A percentile compares a stretch with the other conserved stretches of the same genome.
phyloP scores from a whole-genome alignment of 2,888 invertebrate species.

The Xylota sylvarum region DNA sequence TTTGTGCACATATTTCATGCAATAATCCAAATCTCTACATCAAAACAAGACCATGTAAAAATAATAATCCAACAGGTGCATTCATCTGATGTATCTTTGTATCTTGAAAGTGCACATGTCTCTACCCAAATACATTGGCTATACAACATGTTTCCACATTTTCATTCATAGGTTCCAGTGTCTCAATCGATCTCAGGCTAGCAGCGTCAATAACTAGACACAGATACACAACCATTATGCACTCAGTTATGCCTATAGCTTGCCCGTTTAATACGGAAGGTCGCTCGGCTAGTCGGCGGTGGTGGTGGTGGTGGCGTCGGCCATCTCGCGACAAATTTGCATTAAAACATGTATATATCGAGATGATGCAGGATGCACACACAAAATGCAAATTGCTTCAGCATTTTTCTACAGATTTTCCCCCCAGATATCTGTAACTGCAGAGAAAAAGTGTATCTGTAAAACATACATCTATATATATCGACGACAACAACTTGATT shows the following conservation, averaged over 20 bases:
- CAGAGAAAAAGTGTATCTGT: conserved; percentile 8
- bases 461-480: conserved; percentile 26
- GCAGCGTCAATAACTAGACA: conserved; percentile 10
- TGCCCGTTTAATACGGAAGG: conserved; percentile 40
- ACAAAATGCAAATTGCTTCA: conserved; percentile 73
- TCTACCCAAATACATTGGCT: conserved; percentile 13
- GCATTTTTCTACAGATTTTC: conserved; percentile 69
- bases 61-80: conserved; percentile 55
- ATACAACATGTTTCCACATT: conserved; percentile 22
- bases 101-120: conserved; percentile 47
- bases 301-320: conserved; percentile 48
- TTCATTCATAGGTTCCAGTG: conserved; percentile 64
- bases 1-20: neutral
- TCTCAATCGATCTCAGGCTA: conserved; percentile 60
- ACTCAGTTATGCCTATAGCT: conserved; percentile 7
- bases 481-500: conserved; percentile 77
- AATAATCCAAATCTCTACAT: neutral
- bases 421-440: conserved; percentile 53
- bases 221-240: conserved; percentile 32
- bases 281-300: conserved; percentile 30
- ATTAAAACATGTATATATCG: conserved; percentile 72
- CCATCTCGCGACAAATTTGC: conserved; percentile 76
- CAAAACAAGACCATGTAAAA: neutral
- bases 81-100: conserved; percentile 32
- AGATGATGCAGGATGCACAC: conserved; percentile 75